Evolutionary conservation across 2,113 vertebrate genomes (phyloP).

Genomic region (Chaenocephalus aceratus): DNA sequence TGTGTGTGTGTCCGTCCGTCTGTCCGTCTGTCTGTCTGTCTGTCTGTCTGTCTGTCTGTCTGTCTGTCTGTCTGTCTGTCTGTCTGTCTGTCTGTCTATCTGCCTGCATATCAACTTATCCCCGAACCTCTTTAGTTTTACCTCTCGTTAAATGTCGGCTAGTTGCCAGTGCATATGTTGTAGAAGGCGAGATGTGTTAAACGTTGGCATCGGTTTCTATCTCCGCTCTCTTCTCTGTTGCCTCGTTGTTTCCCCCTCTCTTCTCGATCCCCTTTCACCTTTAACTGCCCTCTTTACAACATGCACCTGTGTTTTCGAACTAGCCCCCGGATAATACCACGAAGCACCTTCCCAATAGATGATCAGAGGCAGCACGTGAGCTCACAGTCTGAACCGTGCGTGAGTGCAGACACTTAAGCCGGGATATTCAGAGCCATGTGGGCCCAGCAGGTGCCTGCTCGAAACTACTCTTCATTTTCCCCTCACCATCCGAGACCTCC

Average conservation of each 20-base stretch:
- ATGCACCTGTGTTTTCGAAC: slow-evolving; percentile 65
- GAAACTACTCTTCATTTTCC: not conserved
- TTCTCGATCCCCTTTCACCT: slow-evolving; percentile 24
- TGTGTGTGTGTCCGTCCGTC: no score
- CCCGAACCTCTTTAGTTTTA: not conserved
- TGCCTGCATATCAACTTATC: no score
- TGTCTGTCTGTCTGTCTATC: no score
- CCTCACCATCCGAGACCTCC: slow-evolving; percentile 38
- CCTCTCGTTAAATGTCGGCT: no score
- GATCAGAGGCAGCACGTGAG: slow-evolving; percentile 66
- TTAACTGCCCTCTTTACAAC: slow-evolving; percentile 46
- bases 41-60: no score
- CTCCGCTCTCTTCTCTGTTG: not conserved
- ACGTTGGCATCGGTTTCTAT: not conserved
- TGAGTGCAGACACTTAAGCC: slow-evolving; percentile 73
- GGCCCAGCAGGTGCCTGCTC: slow-evolving; percentile 73
- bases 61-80: no score
- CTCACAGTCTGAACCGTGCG: slow-evolving; percentile 70
- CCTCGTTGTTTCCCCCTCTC: not conserved
- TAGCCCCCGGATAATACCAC: slow-evolving; percentile 26
- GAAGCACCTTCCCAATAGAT: slow-evolving; percentile 58
- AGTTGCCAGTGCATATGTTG: not conserved
- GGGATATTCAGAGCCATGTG: slow-evolving; percentile 72
- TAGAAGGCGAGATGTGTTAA: not conserved
- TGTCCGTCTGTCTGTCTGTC: no score